phyloP scores from a whole-genome alignment of 2,113 vertebrate genomes.

The Pangasianodon gigas region DNA sequence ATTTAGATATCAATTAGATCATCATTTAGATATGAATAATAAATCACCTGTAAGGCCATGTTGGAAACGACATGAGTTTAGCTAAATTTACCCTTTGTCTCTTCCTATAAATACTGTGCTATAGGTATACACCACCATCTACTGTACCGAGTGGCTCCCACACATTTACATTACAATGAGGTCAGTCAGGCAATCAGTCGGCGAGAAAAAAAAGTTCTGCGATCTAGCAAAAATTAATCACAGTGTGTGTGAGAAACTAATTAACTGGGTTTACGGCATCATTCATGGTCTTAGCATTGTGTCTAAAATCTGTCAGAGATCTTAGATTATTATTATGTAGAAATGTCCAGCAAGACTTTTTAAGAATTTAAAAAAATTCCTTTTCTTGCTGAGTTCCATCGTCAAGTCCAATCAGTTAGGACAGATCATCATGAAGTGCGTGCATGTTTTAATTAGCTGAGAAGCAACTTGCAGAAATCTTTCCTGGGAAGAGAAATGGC shows the following conservation, averaged over 20 bases:
- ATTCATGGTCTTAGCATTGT: neutral
- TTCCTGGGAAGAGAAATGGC: conserved; percentile 59
- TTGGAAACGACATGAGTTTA: neutral
- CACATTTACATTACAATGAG: neutral
- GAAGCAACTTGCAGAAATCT: conserved; percentile 50
- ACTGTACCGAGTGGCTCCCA: neutral
- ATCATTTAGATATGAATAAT: neutral
- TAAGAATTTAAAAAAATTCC: neutral
- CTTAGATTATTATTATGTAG: neutral
- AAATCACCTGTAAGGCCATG: neutral
- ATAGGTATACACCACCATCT: no score
- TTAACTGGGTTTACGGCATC: neutral
- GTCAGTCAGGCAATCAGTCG: neutral
- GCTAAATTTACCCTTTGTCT: neutral
- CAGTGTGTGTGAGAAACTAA: neutral
- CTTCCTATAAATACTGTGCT: neutral
- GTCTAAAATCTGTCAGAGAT: neutral
- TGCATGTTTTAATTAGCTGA: conserved; percentile 63
- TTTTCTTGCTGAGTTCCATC: neutral
- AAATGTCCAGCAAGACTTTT: neutral
- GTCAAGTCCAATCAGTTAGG: neutral
- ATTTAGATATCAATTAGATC: neutral
- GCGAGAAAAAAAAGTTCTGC: neutral
- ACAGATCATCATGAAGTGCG: neutral
- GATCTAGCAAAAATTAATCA: neutral